Evolutionary conservation across 2,888 invertebrate genomes (phyloP), one percentile per base, ranked within the genome.

Genomic region (Bimastos eiseni): DNA sequence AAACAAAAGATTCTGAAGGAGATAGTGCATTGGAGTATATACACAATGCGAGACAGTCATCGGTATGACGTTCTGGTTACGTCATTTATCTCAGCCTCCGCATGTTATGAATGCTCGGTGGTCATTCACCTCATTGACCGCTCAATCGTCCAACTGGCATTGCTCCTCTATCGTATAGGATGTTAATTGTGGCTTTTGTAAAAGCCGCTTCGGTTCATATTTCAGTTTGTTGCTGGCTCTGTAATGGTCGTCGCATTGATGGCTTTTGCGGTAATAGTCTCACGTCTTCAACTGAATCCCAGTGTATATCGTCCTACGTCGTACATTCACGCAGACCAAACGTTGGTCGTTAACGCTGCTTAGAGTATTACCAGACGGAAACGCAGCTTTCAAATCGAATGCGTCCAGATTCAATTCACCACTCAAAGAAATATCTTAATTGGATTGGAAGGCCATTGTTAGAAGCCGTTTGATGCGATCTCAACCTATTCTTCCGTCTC

Each of bases 381-480:
- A 70, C 70, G 70, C 70, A 70, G n/a, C n/a, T n/a, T 70, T 30
- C 1, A 70, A 70, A 70, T 70, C 2, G 30, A 70, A n/a, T 30
- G n/a, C 30, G 13, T 3, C n/a, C 30, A 70, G 70, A 70, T 70
- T 70, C 30, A 30, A 70, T 30, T 8, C 49, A 17, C 70, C n/a
- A 70, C n/a, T 70, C n/a, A 70, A 70, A 30, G 13, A n/a, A 70
- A 70, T 70, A 70, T 70, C 70, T 70, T 70, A 70, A 70, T 70
- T 30, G n/a, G 70, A 70, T 70, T 70, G 70, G 70, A 70, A 70
- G 70, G 70, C n/a, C 70, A 70, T 70, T 70, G 70, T 70, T n/a
- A n/a, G 70, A 30, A 70, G 6, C 30, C n/a, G 30, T 70, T 70
- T 70, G 70, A 70, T 70, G n/a, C n/a, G 70, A 70, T 70, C 70